Evolutionary conservation across 2,797 vertebrate genomes (phyloP).

Genomic region (Cuniculus paca): DNA sequence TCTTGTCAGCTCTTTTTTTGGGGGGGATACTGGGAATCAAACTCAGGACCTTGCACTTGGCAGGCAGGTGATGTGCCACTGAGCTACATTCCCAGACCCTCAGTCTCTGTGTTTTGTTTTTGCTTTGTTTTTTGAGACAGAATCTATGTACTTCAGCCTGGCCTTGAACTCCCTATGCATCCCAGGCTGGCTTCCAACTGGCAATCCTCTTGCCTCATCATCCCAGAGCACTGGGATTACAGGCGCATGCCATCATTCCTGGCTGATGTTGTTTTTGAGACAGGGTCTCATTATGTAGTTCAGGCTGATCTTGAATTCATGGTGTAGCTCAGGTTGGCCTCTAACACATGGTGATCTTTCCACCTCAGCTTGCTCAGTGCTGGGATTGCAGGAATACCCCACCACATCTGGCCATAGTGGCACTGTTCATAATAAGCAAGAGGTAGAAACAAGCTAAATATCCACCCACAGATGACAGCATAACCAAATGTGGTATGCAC

Average conservation of each 20-base stretch:
- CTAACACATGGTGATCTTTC: not conserved
- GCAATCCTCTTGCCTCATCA: not conserved
- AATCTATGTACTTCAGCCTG: not conserved
- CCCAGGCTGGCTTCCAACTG: not conserved
- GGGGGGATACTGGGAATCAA: too few relatives aligned
- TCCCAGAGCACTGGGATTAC: not conserved
- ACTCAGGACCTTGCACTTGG: too few relatives aligned
- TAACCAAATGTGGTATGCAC: not conserved
- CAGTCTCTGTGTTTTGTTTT: too few relatives aligned
- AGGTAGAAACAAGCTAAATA: not conserved
- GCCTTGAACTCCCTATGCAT: too few relatives aligned
- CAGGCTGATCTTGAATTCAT: not conserved
- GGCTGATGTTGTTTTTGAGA: not conserved
- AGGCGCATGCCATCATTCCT: too few relatives aligned
- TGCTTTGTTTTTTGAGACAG: not conserved
- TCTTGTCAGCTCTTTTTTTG: too few relatives aligned
- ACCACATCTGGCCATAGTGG: not conserved
- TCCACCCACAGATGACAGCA: not conserved
- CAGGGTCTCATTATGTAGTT: not conserved
- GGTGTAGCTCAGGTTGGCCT: not conserved
- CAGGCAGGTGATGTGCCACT: too few relatives aligned
- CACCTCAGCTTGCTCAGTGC: not conserved
- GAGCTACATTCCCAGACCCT: too few relatives aligned
- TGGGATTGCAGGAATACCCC: not conserved
- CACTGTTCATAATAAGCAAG: not conserved